These are phyloP conservation scores for Crotalus adamanteus DNA, from an alignment of 2,797 vertebrate species.

Conservation along the genomic window DNA sequence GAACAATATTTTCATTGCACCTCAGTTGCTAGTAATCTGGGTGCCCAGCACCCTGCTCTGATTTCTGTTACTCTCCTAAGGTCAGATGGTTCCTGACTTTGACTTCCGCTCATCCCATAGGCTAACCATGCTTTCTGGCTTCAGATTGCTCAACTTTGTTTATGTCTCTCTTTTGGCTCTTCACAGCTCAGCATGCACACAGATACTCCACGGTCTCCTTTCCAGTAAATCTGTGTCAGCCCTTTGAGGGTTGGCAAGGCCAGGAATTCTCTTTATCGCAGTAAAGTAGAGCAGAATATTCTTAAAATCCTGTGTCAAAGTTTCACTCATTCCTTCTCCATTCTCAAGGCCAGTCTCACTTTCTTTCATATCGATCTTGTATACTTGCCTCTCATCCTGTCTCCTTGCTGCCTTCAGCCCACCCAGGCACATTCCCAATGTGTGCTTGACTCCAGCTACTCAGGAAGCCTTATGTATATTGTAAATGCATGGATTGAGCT, in stretches of 20 bases:
- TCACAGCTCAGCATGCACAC: not conserved
- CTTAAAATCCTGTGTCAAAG: not conserved
- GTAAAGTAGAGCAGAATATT: not conserved
- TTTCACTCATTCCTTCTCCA: not conserved
- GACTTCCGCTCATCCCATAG: not conserved
- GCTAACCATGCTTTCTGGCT: not conserved
- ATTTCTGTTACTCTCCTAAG: not conserved
- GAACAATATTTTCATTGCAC: not conserved
- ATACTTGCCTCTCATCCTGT: not conserved
- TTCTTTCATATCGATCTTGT: not conserved
- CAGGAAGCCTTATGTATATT: not conserved
- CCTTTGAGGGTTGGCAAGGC: not conserved
- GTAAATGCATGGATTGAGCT: not conserved
- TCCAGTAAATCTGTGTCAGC: not conserved
- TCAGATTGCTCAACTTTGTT: not conserved
- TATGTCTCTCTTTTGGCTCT: not conserved
- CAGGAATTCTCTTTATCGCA: not conserved
- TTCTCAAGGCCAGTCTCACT: not conserved
- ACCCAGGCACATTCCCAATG: not conserved
- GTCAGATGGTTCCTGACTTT: not conserved
- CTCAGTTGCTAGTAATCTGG: not conserved
- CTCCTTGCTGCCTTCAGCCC: not conserved
- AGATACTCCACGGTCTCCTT: not conserved
- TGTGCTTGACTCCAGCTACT: not conserved
- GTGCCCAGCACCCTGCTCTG: not conserved